These are phyloP conservation scores for Zosterops lateralis DNA, from an alignment of 2,113 vertebrate species.

Conservation along the genomic window DNA sequence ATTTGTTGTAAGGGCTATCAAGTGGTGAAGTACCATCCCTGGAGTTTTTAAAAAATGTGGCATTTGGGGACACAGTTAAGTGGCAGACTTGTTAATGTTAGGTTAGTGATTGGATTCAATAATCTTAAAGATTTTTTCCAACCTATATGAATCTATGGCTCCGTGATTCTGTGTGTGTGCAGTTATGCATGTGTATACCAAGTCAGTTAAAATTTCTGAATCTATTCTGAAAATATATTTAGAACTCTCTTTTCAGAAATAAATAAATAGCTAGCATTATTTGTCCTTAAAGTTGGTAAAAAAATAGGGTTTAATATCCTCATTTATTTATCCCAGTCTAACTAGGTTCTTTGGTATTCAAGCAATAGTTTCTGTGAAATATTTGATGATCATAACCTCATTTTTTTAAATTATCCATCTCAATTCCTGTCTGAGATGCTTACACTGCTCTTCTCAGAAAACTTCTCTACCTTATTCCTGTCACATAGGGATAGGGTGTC, in stretches of 20 bases:
- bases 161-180: not conserved
- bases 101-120: not conserved
- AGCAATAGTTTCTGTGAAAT: not conserved
- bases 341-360: not conserved
- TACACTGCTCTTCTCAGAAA: not conserved
- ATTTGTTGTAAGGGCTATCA: not conserved
- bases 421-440: not conserved
- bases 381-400: not conserved
- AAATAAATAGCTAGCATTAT: not conserved
- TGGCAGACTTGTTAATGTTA: not conserved
- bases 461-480: not conserved
- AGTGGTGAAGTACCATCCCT: not conserved
- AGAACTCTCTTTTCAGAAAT: not conserved
- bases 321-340: not conserved
- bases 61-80: not conserved
- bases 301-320: too few species aligned
- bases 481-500: not conserved
- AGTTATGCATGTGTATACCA: not conserved
- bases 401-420: not conserved
- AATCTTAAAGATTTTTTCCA: not conserved
- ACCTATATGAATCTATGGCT: not conserved
- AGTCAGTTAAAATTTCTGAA: not conserved
- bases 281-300: not conserved
- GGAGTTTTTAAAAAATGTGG: not conserved
- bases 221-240: not conserved